Evolutionary conservation across 2,113 vertebrate species (phyloP), one percentile per base, ranked within the genome.

Genomic region (Speoplatyrhinus poulsoni): DNA sequence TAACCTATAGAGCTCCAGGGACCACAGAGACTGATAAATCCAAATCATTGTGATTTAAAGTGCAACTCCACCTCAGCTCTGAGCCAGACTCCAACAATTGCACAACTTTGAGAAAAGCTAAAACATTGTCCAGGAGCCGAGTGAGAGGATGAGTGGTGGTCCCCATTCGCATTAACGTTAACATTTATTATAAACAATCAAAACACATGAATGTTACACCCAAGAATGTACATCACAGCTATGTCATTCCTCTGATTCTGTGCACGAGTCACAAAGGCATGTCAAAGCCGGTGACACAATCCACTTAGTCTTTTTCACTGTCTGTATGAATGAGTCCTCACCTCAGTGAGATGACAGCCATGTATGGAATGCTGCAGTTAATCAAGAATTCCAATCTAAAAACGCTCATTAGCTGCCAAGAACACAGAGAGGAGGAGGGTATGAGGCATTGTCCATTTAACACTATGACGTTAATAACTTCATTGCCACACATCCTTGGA

Each of bases 351-450:
- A 57, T 67, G 56, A 72, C 82, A 89, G 87, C 74, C 61, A 47
- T 71, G 46, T 73, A 58, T 72, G 61, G 73, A 65, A 54, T 74
- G 52, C 26, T 26, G 1, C 26, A 26, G 26, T 72, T 76, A 68
- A 85, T 83, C 83, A 79, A 65, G 65, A 79, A 85, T 87, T 84
- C 57, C 68, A 52, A 83, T 83, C 82, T 82, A 15, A 57, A 65
- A 82, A 56, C 3, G 47, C 50, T 76, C 59, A 47, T 8, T 8
- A 62, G 46, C 26, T 13, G 7, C 19, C 12, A 26, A 17, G 7
- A 17, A 8, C 41, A 41, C n/a, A 56, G 36, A 50, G 49, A 62
- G 7, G 16, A 17, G 7, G 53, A 36, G 26, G 49, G n/a, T 57
- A 26, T 62, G 66, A 79, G 58, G 75, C 65, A 81, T 75, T 81